Evolutionary conservation across 2,888 invertebrate species (phyloP).

Genomic region (Philhelius pedissequus): DNA sequence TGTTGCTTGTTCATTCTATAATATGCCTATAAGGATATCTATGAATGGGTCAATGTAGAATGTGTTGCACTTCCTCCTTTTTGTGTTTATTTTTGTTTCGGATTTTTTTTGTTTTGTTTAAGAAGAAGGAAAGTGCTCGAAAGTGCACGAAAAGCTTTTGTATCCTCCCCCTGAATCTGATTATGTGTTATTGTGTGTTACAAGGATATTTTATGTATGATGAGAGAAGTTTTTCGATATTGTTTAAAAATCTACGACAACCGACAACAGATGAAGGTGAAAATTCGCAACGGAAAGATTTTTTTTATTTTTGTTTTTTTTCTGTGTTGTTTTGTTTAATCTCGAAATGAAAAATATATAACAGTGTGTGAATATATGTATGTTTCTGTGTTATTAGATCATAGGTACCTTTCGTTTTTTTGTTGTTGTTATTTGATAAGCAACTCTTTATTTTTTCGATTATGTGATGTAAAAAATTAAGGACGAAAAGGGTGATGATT

Average conservation of each 20-base stretch:
- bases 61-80: constrained; percentile 64
- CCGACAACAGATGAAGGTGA: constrained; percentile 43
- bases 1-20: not conserved
- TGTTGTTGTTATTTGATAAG: not conserved
- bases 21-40: constrained; percentile 48
- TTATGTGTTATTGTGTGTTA: not conserved
- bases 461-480: not conserved
- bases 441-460: not conserved
- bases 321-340: not conserved
- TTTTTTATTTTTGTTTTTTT: not conserved
- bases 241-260: constrained; percentile 16
- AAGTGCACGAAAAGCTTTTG: constrained; percentile 56
- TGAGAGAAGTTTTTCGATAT: constrained; percentile 10
- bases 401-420: constrained; percentile 25
- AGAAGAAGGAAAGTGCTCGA: constrained; percentile 51
- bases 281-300: constrained; percentile 23
- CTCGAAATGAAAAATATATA: not conserved
- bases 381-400: constrained; percentile 34
- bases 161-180: constrained; percentile 34
- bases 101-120: not conserved
- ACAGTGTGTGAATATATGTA: constrained; percentile 1
- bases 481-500: not conserved
- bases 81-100: constrained; percentile 22
- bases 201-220: constrained; percentile 5
- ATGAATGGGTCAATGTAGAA: constrained; percentile 65